Conservation (phyloP, 1,140 invertebrate species). For the Sipha flava region DNA sequence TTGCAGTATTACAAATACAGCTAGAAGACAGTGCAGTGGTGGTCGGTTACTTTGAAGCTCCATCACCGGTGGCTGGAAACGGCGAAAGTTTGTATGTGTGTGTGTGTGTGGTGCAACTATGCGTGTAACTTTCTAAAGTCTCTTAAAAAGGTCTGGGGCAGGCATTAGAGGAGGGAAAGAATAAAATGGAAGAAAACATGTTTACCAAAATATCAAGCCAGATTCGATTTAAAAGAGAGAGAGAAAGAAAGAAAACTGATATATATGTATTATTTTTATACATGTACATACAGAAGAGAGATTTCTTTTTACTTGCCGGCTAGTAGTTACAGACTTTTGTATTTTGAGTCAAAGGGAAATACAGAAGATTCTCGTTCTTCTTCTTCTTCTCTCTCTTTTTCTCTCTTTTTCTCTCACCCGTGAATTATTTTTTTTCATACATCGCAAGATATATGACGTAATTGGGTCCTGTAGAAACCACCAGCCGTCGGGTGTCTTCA, state of each 20-base stretch:
- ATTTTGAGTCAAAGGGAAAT: background rate
- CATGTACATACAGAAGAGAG: no score
- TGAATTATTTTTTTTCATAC: background rate
- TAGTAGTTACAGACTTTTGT: background rate
- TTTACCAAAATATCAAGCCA: background rate
- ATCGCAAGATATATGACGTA: conserved; percentile 16
- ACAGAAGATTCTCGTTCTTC: background rate
- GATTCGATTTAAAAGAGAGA: background rate
- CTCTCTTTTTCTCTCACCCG: background rate
- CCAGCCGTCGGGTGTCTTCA: background rate
- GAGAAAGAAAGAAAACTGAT: no score
- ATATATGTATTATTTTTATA: no score
- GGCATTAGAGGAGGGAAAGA: background rate
- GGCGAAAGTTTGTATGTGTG: no score
- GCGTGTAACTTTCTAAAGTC: background rate
- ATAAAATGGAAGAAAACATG: background rate
- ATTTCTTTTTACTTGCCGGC: background rate
- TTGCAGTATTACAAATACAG: no score
- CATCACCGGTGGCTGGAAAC: no score
- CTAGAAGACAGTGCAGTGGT: no score
- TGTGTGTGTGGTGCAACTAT: background rate
- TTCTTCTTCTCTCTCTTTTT: background rate
- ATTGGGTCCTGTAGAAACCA: background rate
- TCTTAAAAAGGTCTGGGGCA: background rate
- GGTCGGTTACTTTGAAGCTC: no score